Evolutionary conservation across 2,888 invertebrate species (phyloP).

Genomic region (Luperina testacea): DNA sequence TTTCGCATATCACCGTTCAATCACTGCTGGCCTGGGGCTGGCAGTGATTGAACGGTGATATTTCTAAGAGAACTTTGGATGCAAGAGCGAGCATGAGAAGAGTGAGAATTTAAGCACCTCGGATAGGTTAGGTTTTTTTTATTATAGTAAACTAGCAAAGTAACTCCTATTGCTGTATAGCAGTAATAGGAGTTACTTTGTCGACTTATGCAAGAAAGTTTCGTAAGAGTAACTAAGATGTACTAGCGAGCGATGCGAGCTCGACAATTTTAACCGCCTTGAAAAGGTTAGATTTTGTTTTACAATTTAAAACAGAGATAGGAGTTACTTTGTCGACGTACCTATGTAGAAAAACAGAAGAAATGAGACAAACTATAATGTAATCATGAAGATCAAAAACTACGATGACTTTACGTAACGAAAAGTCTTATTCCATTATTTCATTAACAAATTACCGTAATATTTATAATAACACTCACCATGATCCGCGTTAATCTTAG

Average conservation of each 20-base stretch:
- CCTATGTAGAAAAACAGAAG: background rate
- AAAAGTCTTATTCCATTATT: background rate
- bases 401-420: background rate
- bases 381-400: background rate
- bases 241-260: background rate
- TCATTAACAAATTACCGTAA: background rate
- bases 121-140: background rate
- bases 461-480: background rate
- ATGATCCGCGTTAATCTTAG: conserved; percentile 41
- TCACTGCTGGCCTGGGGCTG: background rate
- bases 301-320: background rate
- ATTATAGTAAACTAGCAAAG: background rate
- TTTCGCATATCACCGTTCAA: background rate
- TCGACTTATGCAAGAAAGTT: background rate
- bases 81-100: background rate
- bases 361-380: background rate
- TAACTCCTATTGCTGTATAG: no score
- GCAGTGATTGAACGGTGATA: background rate
- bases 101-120: background rate
- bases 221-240: background rate
- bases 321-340: background rate
- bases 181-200: background rate
- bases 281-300: background rate
- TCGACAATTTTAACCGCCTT: background rate
- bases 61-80: background rate